These are phyloP conservation scores for Philopotamus ludificatus DNA, from an alignment of 1,140 invertebrate genomes.

Conservation along the genomic window DNA sequence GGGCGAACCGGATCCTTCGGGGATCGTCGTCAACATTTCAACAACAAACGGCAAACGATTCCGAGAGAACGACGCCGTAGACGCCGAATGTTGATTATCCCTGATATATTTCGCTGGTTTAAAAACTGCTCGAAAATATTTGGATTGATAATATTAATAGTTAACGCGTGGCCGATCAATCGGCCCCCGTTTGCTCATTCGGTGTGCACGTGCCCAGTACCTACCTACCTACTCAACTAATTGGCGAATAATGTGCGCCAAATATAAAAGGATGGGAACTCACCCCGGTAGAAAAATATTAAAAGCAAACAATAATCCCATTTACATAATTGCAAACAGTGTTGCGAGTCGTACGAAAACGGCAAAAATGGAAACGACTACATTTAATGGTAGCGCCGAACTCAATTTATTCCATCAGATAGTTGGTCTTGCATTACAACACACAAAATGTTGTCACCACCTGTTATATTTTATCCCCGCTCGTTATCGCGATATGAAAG, in stretches of 20 bases:
- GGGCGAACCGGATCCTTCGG: neutral
- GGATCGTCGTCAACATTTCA: neutral
- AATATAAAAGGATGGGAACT: too few species aligned
- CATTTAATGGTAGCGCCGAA: too few species aligned
- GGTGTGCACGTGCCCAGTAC: conserved; percentile 7
- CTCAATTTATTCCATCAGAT: conserved; percentile 2
- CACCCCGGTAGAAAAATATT: too few species aligned
- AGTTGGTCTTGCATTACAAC: neutral
- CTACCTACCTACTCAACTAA: neutral
- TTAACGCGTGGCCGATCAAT: conserved; percentile 13
- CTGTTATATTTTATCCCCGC: conserved; percentile 12
- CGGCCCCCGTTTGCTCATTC: neutral
- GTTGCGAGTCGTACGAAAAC: too few species aligned
- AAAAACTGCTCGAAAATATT: neutral
- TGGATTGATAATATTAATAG: neutral
- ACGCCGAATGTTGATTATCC: neutral
- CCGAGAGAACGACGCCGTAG: too few species aligned
- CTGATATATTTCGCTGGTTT: neutral
- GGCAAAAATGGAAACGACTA: too few species aligned
- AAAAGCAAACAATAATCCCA: too few species aligned
- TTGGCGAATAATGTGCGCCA: conserved; percentile 9
- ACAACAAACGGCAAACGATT: too few species aligned
- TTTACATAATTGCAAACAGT: too few species aligned
- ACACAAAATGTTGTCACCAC: conserved; percentile 8
- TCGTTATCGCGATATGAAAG: conserved; percentile 23